phyloP scores from a whole-genome alignment of 2,888 invertebrate species.

The Leucoptera coffeella region DNA sequence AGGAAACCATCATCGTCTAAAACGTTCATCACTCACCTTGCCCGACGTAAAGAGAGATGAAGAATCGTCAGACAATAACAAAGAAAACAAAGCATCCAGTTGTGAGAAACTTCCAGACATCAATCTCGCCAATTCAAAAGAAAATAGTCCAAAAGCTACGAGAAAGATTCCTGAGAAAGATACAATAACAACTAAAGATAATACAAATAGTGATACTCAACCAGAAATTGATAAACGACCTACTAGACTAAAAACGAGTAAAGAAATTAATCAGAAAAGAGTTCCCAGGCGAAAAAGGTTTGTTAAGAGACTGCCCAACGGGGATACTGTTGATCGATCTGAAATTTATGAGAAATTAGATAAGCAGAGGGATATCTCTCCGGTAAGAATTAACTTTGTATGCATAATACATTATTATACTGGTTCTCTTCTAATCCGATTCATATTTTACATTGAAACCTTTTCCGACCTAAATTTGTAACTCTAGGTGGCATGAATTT shows the following conservation, averaged over 20 bases:
- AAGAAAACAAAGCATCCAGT: conserved; percentile 18
- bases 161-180: conserved; percentile 14
- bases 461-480: too few species aligned
- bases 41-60: conserved; percentile 45
- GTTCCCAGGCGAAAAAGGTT: conserved; percentile 12
- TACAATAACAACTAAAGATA: too few species aligned
- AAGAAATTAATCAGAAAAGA: conserved; percentile 1
- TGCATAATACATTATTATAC: too few species aligned
- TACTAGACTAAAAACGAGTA: neutral
- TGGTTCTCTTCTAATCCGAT: too few species aligned
- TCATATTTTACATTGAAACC: too few species aligned
- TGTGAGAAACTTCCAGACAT: conserved; percentile 30
- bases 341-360: conserved; percentile 16
- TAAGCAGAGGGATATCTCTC: too few species aligned
- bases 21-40: conserved; percentile 42
- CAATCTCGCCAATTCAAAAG: conserved; percentile 3
- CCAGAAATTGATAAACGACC: neutral
- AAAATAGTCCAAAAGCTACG: neutral
- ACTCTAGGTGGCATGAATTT: too few species aligned
- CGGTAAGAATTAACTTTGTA: too few species aligned
- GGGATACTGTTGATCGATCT: conserved; percentile 18
- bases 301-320: conserved; percentile 25
- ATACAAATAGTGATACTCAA: too few species aligned
- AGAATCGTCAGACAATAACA: conserved; percentile 17
- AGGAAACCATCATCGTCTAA: conserved; percentile 17